A percentile compares a stretch with the other conserved stretches of the same genome.
phyloP scores from a whole-genome alignment of 2,888 invertebrate species.

The Yponomeuta plumbellus region DNA sequence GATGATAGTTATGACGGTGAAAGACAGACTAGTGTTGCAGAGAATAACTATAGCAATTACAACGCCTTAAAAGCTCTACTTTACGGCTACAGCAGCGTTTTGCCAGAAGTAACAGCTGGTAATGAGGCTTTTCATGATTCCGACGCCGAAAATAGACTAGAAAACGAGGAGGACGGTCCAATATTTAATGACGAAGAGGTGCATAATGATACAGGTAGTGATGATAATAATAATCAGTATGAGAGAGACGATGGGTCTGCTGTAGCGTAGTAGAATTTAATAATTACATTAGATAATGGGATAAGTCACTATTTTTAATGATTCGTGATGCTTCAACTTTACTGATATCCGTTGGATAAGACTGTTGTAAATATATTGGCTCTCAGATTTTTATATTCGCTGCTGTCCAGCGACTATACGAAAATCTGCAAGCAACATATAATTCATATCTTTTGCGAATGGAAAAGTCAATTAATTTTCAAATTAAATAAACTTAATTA shows the following conservation, averaged over 20 bases:
- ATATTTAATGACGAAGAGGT: constrained; percentile 44
- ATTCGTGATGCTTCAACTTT: no score
- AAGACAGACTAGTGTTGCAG: constrained; percentile 26
- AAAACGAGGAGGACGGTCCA: constrained; percentile 37
- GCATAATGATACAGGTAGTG: constrained; percentile 34
- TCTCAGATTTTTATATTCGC: no score
- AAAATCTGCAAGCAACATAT: no score
- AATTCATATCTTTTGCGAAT: no score
- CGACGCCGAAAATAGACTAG: constrained; percentile 28
- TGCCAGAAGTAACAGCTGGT: constrained; percentile 34
- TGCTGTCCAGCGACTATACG: no score
- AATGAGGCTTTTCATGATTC: constrained; percentile 24
- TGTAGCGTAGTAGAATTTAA: constrained; percentile 40
- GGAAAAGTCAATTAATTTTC: no score
- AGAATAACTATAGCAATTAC: constrained; percentile 38
- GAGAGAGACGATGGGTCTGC: constrained; percentile 47
- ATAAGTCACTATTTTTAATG: no score
- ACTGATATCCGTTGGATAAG: no score
- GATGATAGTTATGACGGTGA: constrained; percentile 26
- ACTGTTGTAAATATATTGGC: no score
- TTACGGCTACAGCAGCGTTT: constrained; percentile 33
- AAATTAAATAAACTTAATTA: no score
- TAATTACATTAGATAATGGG: no score
- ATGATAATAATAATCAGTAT: constrained; percentile 46
- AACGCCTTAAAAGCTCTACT: constrained; percentile 39